Evolutionary conservation across 2,797 vertebrate genomes (phyloP).

Genomic region (Helostoma temminkii): DNA sequence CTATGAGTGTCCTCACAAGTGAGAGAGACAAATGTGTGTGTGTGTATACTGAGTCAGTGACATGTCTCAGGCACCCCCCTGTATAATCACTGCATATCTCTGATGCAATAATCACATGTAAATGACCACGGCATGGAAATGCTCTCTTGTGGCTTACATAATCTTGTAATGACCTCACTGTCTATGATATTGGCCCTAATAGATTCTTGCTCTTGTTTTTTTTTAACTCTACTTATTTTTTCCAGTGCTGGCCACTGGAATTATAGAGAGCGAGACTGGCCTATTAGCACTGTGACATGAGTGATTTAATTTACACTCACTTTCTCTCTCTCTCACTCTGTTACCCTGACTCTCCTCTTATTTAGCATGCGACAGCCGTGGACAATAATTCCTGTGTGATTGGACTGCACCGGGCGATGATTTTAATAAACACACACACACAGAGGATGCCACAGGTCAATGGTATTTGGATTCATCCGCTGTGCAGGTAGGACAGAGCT

Average conservation of each 20-base stretch:
- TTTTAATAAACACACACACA: conserved; percentile 81
- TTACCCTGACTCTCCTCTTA: conserved; percentile 54
- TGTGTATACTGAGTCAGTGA: too few relatives aligned
- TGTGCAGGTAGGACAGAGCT: conserved; percentile 50
- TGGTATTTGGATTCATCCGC: conserved; percentile 78
- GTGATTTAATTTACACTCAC: conserved; percentile 82
- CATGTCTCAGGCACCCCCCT: background rate
- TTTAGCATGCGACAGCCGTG: conserved; percentile 82
- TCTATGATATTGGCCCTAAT: conserved; percentile 82
- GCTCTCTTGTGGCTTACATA: conserved; percentile 81
- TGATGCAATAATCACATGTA: conserved; percentile 80
- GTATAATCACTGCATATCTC: conserved; percentile 59
- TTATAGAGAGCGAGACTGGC: conserved; percentile 78
- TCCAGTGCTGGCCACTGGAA: conserved; percentile 70
- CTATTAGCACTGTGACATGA: conserved; percentile 86
- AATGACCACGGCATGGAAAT: conserved; percentile 78
- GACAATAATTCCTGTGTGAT: conserved; percentile 81
- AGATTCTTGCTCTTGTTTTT: conserved; percentile 68
- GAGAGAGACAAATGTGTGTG: conserved; percentile 9
- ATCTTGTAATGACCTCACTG: conserved; percentile 83
- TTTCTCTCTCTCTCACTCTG: conserved; percentile 41
- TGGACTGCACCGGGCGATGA: conserved; percentile 70
- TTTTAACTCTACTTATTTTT: conserved; percentile 44
- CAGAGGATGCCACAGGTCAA: conserved; percentile 71
- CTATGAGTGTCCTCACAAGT: too few relatives aligned